These are phyloP conservation scores for Chinchilla lanigera DNA, from an alignment of 2,113 vertebrate species.

Conservation along the genomic window DNA sequence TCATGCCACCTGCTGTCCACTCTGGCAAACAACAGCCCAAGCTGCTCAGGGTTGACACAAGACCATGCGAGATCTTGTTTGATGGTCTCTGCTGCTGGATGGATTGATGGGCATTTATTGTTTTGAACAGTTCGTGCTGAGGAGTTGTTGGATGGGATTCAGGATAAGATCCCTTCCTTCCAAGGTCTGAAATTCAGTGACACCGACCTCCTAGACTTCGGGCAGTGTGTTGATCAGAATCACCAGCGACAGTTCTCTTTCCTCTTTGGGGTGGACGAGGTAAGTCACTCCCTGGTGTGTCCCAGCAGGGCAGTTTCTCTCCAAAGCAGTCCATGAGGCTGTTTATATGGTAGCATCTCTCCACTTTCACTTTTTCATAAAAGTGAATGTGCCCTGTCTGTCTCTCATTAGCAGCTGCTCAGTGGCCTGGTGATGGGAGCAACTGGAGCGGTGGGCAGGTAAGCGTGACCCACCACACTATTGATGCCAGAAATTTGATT, in stretches of 20 bases:
- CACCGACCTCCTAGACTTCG: constrained; percentile 93
- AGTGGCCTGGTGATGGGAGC: constrained; percentile 91
- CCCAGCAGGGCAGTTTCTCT: background rate
- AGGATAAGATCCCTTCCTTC: constrained; percentile 92
- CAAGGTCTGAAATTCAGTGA: constrained; percentile 94
- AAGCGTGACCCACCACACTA: constrained; percentile 40
- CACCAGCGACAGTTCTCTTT: constrained; percentile 84
- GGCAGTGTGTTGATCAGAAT: constrained; percentile 90
- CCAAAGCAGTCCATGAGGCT: background rate
- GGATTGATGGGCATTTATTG: constrained; percentile 35
- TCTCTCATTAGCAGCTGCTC: constrained; percentile 91
- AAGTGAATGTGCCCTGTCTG: constrained; percentile 52
- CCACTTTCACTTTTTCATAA: constrained; percentile 3
- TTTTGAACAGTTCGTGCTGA: constrained; percentile 88
- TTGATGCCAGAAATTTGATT: constrained; percentile 27
- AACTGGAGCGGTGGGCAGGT: constrained; percentile 96
- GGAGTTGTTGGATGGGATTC: constrained; percentile 92
- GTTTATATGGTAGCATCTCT: background rate
- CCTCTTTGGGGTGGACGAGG: constrained; percentile 96
- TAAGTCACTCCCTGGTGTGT: constrained; percentile 77
- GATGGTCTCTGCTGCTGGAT: background rate
- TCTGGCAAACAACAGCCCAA: background rate
- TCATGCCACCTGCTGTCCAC: background rate
- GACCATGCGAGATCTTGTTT: background rate
- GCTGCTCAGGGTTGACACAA: background rate